Evolutionary conservation across 2,888 invertebrate genomes (phyloP), one percentile per base, ranked within the genome.

Genomic region (Hypomecis atomaria): DNA sequence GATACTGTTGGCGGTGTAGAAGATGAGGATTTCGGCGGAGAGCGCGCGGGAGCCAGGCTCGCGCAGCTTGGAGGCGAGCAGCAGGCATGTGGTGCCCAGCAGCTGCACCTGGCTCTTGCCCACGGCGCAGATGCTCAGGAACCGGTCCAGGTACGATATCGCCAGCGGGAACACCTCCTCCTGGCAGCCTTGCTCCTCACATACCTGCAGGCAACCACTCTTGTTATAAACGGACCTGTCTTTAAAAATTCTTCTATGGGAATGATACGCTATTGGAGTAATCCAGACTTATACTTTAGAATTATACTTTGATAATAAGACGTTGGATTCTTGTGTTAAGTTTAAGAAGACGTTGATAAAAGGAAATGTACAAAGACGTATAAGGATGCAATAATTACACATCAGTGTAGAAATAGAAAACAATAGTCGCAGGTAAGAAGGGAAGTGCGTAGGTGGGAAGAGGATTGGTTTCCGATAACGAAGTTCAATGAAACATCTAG

Each of bases 1-100:
- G 92, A 99, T 96, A 92, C 98, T 98, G 90, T 98, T 96, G 85
- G 98, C 99, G 62, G 99, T 98, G 93, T 98, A 99, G 91, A 96
- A 96, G 80, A 98, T 96, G 78, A 99, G 95, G 64, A 96, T 94
- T 71, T 97, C 96, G 0, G 96, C 96, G 23, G 96, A 94, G 67
- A 97, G 90, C 11, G 98, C 97, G 69, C 94, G 94, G 57, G 94
- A 92, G 71, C 93, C 93, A 6, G 98, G 96, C 86, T 99, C 98
- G 72, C 98, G 95, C 71, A 99, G 93, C 92, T 99, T 99, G 62
- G 98, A 98, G 40, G 98, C 98, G 75, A 99, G 93, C 78, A 99
- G 94, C 78, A 99, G 94, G 87, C 98, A 98, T 45, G 97, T 96
- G 37, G 98, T 96, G 67, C 98, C 99, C 81, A 99, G 93, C 65